Percentiles rank a stretch among this genome's conserved stretches.
Evolutionary conservation across 2,888 invertebrate genomes (phyloP).

Genomic region (Bombyx huttoni): DNA sequence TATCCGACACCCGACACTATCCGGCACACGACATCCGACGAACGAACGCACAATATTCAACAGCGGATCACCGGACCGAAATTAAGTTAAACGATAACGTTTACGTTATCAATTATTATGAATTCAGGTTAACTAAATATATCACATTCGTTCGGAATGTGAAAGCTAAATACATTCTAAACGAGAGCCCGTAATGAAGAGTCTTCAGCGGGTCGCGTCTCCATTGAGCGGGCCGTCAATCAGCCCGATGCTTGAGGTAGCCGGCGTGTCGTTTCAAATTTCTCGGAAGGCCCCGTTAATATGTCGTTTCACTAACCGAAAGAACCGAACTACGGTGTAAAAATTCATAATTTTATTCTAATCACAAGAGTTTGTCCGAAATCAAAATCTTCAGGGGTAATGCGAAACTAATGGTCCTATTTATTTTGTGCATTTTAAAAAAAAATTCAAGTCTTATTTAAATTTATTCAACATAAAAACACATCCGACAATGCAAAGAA

Average conservation of each 20-base stretch:
- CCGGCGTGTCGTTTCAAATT: too few species aligned
- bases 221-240: not conserved
- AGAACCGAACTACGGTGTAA: too few species aligned
- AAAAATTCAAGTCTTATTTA: too few species aligned
- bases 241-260: not conserved
- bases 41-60: slow-evolving; percentile 13
- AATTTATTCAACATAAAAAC: too few species aligned
- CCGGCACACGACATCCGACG: slow-evolving; percentile 1
- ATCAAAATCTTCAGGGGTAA: too few species aligned
- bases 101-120: slow-evolving; percentile 1
- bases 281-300: too few species aligned
- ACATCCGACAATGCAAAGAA: too few species aligned
- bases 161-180: not conserved
- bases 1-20: slow-evolving; percentile 1
- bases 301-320: too few species aligned
- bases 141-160: not conserved
- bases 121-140: not conserved
- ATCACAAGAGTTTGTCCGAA: too few species aligned
- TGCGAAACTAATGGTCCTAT: too few species aligned
- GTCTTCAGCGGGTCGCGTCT: not conserved
- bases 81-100: not conserved
- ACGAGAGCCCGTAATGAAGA: not conserved
- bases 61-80: slow-evolving; percentile 6
- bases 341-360: too few species aligned
- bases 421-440: too few species aligned